A percentile compares a stretch with the other conserved stretches of the same genome.
Evolutionary conservation across 2,888 invertebrate genomes (phyloP).

Genomic region (Hetaerina titia): DNA sequence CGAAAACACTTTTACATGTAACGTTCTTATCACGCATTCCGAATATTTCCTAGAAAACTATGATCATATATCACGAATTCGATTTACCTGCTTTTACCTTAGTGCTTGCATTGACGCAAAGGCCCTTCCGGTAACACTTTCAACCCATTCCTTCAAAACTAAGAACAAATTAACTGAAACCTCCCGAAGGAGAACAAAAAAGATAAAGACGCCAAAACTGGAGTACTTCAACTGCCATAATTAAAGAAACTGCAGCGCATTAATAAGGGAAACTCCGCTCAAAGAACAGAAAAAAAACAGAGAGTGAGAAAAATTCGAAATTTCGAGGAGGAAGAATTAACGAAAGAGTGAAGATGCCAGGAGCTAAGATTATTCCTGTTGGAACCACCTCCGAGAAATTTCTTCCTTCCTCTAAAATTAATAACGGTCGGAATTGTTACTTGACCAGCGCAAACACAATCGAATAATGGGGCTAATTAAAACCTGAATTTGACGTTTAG

Average conservation of each 20-base stretch:
- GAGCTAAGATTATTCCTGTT: not conserved
- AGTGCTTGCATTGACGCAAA: not conserved
- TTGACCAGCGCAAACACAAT: not conserved
- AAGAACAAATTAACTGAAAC: not conserved
- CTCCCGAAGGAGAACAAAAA: not conserved
- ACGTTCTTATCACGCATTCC: not conserved
- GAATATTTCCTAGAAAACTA: not conserved
- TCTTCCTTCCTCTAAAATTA: not conserved
- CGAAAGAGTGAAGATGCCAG: slow-evolving; percentile 8
- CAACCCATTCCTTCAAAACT: not conserved
- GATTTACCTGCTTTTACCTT: not conserved
- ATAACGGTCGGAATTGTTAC: not conserved
- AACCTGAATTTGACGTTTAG: not conserved
- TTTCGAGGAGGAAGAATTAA: slow-evolving; percentile 18
- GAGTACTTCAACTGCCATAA: slow-evolving; percentile 27
- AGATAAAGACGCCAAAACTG: not conserved
- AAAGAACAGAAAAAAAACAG: not conserved
- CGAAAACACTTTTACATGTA: too few species aligned
- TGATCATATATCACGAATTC: not conserved
- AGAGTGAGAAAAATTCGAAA: not conserved
- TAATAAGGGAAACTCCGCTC: slow-evolving; percentile 41
- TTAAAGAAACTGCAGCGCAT: slow-evolving; percentile 48
- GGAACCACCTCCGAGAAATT: not conserved
- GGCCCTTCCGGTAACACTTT: not conserved
- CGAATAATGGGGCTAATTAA: not conserved